Evolutionary conservation across 2,888 invertebrate species (phyloP).

Genomic region (Sminthurinus aureus): DNA sequence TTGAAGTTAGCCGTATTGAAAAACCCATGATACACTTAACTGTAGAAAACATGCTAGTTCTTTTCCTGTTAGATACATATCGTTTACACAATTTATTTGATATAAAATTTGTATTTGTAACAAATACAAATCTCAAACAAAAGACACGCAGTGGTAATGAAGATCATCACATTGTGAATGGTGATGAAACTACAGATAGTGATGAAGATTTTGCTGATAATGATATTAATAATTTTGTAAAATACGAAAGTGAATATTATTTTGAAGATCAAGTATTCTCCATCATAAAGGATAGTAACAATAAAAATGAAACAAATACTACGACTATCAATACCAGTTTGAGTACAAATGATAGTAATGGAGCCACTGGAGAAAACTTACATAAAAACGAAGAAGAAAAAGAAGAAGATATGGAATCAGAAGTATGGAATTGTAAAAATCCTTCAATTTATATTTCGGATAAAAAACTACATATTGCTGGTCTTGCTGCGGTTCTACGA

Average conservation of each 20-base stretch:
- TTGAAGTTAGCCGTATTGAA: constrained; percentile 11
- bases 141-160: background rate
- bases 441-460: constrained; percentile 71
- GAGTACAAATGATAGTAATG: background rate
- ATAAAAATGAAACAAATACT: background rate
- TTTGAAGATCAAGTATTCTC: constrained; percentile 11
- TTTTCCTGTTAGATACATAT: constrained; percentile 34
- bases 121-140: background rate
- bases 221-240: constrained; percentile 9
- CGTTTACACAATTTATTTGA: constrained; percentile 19
- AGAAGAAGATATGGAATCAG: constrained; percentile 46
- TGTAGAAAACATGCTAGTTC: constrained; percentile 35
- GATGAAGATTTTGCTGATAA: constrained; percentile 8
- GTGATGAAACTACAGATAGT: background rate
- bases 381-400: background rate
- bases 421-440: constrained; percentile 65
- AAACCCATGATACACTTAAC: constrained; percentile 3
- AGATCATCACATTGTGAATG: background rate
- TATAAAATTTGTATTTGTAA: constrained; percentile 5
- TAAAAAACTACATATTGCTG: constrained; percentile 73
- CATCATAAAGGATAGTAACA: background rate
- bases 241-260: constrained; percentile 33
- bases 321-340: background rate
- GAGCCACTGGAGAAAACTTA: background rate
- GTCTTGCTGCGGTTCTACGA: constrained; percentile 74